phyloP scores from a whole-genome alignment of 2,113 vertebrate species.

The Eubucco bourcierii region DNA sequence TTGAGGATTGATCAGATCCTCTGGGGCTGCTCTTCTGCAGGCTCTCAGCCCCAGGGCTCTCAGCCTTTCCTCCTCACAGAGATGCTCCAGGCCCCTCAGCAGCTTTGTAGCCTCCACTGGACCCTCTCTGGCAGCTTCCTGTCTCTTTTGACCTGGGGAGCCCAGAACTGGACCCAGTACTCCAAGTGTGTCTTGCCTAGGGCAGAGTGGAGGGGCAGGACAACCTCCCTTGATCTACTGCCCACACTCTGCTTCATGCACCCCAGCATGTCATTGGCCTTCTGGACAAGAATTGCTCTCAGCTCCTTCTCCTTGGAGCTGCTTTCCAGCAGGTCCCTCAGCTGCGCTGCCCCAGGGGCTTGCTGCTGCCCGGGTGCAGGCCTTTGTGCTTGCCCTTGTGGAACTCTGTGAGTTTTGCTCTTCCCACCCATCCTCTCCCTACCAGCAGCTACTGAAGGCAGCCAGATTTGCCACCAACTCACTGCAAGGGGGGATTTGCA shows the following conservation, averaged over 20 bases:
- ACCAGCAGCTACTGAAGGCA: neutral
- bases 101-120: too few relatives aligned
- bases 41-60: too few relatives aligned
- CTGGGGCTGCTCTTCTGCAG: too few relatives aligned
- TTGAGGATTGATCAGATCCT: too few relatives aligned
- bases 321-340: too few relatives aligned
- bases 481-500: neutral
- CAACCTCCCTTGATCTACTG: neutral
- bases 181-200: neutral
- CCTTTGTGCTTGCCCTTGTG: neutral
- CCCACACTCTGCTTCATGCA: neutral
- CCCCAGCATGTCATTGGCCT: neutral
- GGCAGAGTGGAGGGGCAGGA: neutral
- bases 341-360: too few relatives aligned
- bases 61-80: too few relatives aligned
- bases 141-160: too few relatives aligned
- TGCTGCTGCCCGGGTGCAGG: too few relatives aligned
- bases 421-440: neutral
- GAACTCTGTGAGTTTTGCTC: neutral
- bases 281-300: neutral
- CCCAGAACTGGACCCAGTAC: too few relatives aligned
- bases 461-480: neutral
- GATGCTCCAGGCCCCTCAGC: neutral
- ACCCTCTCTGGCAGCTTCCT: too few relatives aligned
- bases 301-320: too few relatives aligned